Evolutionary conservation across 2,113 vertebrate genomes (phyloP), one percentile per base, ranked within the genome.

Genomic region (Psephotus haematonotus): DNA sequence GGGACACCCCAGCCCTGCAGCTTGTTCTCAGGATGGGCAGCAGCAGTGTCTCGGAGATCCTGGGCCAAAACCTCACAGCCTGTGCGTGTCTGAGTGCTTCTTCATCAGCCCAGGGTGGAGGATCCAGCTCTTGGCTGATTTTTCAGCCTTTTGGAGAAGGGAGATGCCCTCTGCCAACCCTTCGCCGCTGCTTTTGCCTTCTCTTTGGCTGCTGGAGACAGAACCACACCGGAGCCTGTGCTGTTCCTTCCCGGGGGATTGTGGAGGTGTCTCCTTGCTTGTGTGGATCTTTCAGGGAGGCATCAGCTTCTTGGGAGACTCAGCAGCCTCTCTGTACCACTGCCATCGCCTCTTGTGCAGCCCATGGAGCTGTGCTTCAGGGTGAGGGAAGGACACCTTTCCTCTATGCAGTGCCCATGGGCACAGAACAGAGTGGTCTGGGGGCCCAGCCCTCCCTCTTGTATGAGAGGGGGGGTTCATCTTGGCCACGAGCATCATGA

Each of bases 71-170:
- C 28, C 35, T 55, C 33, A 5, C 37, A 17, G 37, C 37, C 7
- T 14, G 7, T 8, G 39, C 1, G 0, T 8, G 11, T 12, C 50
- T 11, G 70, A 67, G 22, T 3, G 0, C 55, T 55, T 60, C 33
- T 14, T 46, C 2, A 3, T 41, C 24, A 49, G 59, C 28, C n/a
- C 4, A 1, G 10, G 28, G 16, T 2, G 35, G 9, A 63, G 71
- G 33, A 74, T 27, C 47, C 57, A 14, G 49, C 1, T 1, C 52
- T 46, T 6, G 4, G 77, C 23, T 74, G 71, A 6, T 62, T 68
- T 60, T 16, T 46, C 65, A 75, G 74, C 68, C 75, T 6, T 13
- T 35, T 59, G 31, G 19, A 44, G 59, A 19, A 47, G 46, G 71
- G 35, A n/a, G 71, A n/a, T 90, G 59, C 52, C 16, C 31, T 37